A percentile compares a stretch with the other conserved stretches of the same genome.
These are phyloP conservation scores for Pseudochirops cupreus DNA, from an alignment of 2,797 vertebrate genomes.

Conservation along the genomic window DNA sequence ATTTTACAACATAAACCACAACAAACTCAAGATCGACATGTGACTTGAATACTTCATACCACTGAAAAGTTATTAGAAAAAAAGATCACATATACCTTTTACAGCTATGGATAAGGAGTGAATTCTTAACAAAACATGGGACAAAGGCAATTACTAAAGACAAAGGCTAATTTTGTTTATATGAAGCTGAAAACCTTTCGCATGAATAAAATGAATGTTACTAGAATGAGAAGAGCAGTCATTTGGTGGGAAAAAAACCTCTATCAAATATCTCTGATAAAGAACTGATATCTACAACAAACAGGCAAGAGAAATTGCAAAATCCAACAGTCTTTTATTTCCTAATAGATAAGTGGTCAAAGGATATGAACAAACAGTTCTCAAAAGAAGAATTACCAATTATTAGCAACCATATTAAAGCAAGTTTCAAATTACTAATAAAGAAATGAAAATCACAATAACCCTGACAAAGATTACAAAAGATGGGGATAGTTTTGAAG, in stretches of 20 bases:
- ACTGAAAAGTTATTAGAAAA: background rate
- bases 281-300: background rate
- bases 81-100: background rate
- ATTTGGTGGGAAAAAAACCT: background rate
- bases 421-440: background rate
- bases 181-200: background rate
- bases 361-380: background rate
- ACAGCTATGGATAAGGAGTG: background rate
- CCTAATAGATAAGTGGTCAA: background rate
- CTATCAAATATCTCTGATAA: background rate
- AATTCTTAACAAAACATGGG: background rate
- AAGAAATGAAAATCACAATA: background rate
- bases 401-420: background rate
- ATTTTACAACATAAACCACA: background rate
- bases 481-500: background rate
- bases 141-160: background rate
- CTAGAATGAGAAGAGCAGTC: background rate
- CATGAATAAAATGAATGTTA: too few species aligned
- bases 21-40: background rate
- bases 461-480: background rate
- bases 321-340: background rate
- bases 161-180: background rate
- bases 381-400: background rate
- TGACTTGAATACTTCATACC: background rate
- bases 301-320: background rate